Percentiles rank a stretch among this genome's conserved stretches.
These are phyloP conservation scores for Pygathrix nemaeus DNA, from an alignment of 2,113 vertebrate genomes.

Conservation along the genomic window DNA sequence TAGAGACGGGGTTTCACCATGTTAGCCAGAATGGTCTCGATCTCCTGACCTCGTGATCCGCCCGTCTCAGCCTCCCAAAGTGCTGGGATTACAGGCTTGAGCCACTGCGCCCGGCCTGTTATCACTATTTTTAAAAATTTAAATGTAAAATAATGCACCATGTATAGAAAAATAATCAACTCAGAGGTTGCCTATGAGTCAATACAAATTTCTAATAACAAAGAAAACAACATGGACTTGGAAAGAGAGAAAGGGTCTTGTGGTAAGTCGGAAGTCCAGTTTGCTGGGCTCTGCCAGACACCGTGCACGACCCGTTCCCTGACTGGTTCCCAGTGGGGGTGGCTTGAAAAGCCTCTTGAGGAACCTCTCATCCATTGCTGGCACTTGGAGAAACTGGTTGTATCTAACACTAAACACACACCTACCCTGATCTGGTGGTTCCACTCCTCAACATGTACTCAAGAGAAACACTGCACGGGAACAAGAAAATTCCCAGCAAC, in stretches of 20 bases:
- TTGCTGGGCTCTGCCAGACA: not conserved
- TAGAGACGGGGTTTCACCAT: no score
- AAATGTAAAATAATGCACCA: not conserved
- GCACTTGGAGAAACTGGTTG: not conserved
- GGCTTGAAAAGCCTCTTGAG: no score
- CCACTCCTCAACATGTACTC: not conserved
- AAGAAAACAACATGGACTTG: not conserved
- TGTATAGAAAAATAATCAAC: not conserved
- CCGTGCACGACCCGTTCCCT: rapidly evolving
- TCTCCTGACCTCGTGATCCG: no score
- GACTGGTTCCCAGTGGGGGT: not conserved
- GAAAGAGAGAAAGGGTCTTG: no score
- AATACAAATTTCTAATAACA: not conserved
- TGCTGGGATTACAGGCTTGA: no score
- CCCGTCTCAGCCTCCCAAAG: no score
- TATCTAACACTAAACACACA: not conserved
- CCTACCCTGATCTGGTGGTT: not conserved
- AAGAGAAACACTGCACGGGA: not conserved
- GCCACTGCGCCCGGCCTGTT: no score
- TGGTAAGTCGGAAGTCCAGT: rapidly evolving
- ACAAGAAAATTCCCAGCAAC: not conserved
- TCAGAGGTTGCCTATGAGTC: not conserved
- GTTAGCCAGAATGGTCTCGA: no score
- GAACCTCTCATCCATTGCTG: not conserved
- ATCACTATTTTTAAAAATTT: not conserved